These are phyloP conservation scores for Stomatorhinus ivindoensis DNA, from an alignment of 2,113 vertebrate species.

Conservation along the genomic window DNA sequence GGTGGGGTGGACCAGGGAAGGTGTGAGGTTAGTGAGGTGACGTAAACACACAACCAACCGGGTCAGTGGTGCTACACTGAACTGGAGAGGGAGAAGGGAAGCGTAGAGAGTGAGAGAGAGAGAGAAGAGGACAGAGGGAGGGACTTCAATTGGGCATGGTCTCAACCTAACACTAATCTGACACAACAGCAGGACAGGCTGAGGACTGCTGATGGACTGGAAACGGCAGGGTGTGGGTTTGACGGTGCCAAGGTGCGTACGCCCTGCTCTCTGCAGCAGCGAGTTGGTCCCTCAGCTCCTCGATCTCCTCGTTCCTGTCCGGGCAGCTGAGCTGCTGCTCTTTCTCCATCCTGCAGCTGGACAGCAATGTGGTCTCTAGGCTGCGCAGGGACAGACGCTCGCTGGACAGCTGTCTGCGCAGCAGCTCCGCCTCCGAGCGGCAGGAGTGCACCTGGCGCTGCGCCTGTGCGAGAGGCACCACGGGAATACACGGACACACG, in stretches of 20 bases:
- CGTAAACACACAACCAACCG: neutral
- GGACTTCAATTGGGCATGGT: neutral
- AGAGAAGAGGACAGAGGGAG: neutral
- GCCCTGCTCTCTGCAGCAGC: neutral
- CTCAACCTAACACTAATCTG: neutral
- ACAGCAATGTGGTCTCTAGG: slow-evolving; percentile 50
- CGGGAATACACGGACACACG: neutral
- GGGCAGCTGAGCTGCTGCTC: slow-evolving; percentile 60
- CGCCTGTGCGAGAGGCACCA: neutral
- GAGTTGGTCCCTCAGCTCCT: slow-evolving; percentile 42
- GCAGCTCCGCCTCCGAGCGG: slow-evolving; percentile 40
- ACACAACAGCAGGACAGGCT: neutral
- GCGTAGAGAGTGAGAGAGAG: neutral
- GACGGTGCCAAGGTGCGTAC: neutral
- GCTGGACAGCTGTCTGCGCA: slow-evolving; percentile 53
- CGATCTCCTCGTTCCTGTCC: slow-evolving; percentile 58
- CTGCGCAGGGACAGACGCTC: slow-evolving; percentile 53
- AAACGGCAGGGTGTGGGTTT: slow-evolving; percentile 14
- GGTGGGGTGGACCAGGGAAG: neutral
- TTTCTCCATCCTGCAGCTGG: slow-evolving; percentile 57
- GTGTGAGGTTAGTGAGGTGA: neutral
- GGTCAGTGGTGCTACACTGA: neutral
- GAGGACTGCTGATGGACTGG: neutral
- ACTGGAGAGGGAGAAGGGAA: neutral
- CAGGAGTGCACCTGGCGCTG: neutral